Base-by-base conservation (phyloP, 2,888 invertebrate genomes). In the Trachelus tabidus region DNA sequence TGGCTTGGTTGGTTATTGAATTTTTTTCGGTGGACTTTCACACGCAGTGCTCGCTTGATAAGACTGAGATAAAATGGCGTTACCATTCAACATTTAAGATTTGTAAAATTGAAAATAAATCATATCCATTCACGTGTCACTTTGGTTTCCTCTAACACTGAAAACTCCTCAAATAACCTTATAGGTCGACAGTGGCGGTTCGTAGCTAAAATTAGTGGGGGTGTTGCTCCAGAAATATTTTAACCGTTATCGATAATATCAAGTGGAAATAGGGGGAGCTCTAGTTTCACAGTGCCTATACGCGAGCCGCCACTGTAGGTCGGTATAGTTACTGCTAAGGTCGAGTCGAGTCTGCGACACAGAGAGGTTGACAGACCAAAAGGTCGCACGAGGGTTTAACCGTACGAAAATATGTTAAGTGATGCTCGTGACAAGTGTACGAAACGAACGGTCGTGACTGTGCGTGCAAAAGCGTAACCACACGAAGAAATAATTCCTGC, bases 361-460 rank as follows among this genome's bases (percentile, higher is more conserved):
- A 79, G 83, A 80, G 82, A 83, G 80, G 83, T 77, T 83, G 80
- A 83, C 82, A 75, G 75, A 81, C 75, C 71, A 69, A 83, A 79
- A 77, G 76, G 78, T 69, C 83, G 81, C 75, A 73, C 78, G 80
- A 76, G 71, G 73, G 35, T 81, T 81, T 23, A 23, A 56, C 56
- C 56, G 11, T 56, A 56, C 81, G 81, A 83, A 85, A 85, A 84
- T 85, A 81, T 86, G 86, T 86, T 86, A 84, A 86, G 85, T 82
- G 80, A 80, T 76, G 82, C 84, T 82, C 81, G 79, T 77, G 83
- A 84, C 84, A 83, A 83, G 83, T 83, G 85, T 81, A 81, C 77
- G 81, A 83, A 84, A 86, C 82, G 80, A 83, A 74, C 80, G 34
- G 76, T 80, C 80, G 76, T 80, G 78, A 81, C 78, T 77, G 37